Evolutionary conservation across 2,113 vertebrate genomes (phyloP).

Genomic region (Gnathonemus longibarbis): DNA sequence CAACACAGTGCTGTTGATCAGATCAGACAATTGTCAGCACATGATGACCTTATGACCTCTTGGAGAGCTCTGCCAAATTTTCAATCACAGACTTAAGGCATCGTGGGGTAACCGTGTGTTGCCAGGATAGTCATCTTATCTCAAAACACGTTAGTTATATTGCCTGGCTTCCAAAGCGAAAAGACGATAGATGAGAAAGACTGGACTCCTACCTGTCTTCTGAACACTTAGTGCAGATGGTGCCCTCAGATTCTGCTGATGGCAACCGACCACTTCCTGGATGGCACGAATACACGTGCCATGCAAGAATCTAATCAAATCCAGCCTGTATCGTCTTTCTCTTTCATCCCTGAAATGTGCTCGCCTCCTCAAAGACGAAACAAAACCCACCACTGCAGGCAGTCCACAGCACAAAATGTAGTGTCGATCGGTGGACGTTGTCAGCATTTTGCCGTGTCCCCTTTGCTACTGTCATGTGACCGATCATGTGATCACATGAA

Average conservation of each 20-base stretch:
- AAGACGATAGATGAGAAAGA: slow-evolving; percentile 9
- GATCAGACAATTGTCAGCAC: slow-evolving; percentile 21
- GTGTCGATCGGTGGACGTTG: not conserved
- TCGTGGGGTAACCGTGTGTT: not conserved
- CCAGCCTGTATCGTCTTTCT: not conserved
- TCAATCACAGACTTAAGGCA: not conserved
- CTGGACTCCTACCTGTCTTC: not conserved
- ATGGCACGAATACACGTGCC: not conserved
- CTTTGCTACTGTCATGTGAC: not conserved
- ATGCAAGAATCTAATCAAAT: not conserved
- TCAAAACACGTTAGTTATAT: not conserved
- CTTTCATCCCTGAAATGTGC: not conserved
- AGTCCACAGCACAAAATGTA: not conserved
- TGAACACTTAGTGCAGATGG: not conserved
- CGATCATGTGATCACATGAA: not conserved
- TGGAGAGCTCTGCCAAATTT: not conserved
- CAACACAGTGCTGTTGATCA: slow-evolving; percentile 36
- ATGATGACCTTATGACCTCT: not conserved
- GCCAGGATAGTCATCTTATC: not conserved
- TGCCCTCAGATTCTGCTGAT: not conserved
- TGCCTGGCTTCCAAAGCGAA: not conserved
- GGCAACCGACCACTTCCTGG: not conserved
- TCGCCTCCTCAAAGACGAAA: not conserved
- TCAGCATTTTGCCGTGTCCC: not conserved
- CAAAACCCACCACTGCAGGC: not conserved